Conservation (phyloP, 2,797 vertebrate genomes). For the Sebastes oblongus region DNA sequence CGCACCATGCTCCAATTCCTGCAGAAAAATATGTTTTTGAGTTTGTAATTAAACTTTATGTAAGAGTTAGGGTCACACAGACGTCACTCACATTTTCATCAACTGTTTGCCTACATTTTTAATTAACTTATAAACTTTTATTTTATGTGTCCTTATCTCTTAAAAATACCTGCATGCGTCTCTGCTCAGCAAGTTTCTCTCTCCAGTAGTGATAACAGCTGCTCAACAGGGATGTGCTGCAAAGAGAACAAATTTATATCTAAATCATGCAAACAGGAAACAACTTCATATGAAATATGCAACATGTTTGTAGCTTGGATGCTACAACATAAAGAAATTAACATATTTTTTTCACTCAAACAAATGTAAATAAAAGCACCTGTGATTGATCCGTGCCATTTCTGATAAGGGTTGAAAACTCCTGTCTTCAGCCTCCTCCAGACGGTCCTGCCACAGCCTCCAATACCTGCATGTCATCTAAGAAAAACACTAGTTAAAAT, state of each 20-base stretch:
- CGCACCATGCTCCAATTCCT: slow-evolving; percentile 71
- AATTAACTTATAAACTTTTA: background rate
- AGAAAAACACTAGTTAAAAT: slow-evolving; percentile 2
- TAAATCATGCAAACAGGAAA: background rate
- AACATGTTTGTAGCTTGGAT: background rate
- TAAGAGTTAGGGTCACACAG: background rate
- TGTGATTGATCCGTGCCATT: slow-evolving; percentile 75
- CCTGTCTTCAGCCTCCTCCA: slow-evolving; percentile 86
- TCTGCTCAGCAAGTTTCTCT: slow-evolving; percentile 56
- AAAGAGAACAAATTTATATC: slow-evolving; percentile 13
- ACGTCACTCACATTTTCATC: background rate
- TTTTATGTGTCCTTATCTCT: background rate
- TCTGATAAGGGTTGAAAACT: slow-evolving; percentile 63
- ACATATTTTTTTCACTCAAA: background rate
- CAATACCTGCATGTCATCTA: slow-evolving; percentile 85
- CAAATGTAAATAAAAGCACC: slow-evolving; percentile 70
- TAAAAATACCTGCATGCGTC: slow-evolving; percentile 72
- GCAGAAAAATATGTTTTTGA: background rate
- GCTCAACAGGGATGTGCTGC: slow-evolving; percentile 73
- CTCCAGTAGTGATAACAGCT: slow-evolving; percentile 78
- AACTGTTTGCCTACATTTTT: background rate
- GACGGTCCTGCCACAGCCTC: slow-evolving; percentile 81
- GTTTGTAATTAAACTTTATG: background rate
- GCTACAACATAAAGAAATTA: background rate
- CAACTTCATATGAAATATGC: background rate